A percentile compares a stretch with the other conserved stretches of the same genome.
phyloP scores from a whole-genome alignment of 2,113 vertebrate species.

The Ceratotherium simum region DNA sequence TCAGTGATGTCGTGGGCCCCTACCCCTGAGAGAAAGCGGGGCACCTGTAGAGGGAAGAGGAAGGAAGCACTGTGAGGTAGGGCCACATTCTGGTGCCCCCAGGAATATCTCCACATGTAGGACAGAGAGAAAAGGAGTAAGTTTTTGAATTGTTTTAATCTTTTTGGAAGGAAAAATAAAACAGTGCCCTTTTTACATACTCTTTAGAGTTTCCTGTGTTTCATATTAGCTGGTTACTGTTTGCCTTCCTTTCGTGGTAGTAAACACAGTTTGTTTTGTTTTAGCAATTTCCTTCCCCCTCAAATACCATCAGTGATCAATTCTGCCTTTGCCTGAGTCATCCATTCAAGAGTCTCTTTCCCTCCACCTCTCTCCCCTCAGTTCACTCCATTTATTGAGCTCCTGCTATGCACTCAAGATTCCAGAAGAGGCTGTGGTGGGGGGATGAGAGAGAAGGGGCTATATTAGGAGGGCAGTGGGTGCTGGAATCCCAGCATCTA shows the following conservation, averaged over 20 bases:
- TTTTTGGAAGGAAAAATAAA: background rate
- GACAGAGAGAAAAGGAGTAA: background rate
- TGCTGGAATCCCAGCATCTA: background rate
- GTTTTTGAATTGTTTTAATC: background rate
- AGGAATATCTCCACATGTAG: background rate
- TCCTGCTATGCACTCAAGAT: background rate
- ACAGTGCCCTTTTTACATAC: background rate
- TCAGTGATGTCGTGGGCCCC: background rate
- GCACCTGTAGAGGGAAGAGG: fast-evolving
- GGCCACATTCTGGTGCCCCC: background rate
- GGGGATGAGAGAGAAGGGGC: background rate
- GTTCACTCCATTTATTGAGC: background rate
- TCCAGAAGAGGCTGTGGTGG: background rate
- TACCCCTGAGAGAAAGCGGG: background rate
- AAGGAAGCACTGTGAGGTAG: background rate
- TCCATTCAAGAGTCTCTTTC: background rate
- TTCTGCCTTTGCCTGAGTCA: background rate
- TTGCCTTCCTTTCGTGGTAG: conserved; percentile 38
- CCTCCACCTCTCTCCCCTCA: background rate
- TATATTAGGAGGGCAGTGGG: background rate
- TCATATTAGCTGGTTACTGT: background rate
- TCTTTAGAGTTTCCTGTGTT: conserved; percentile 59
- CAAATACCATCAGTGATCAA: background rate
- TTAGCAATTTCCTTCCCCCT: conserved; percentile 42
- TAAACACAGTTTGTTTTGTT: conserved; percentile 39